These are phyloP conservation scores for Aelia acuminata DNA, from an alignment of 2,888 invertebrate species.

Conservation along the genomic window DNA sequence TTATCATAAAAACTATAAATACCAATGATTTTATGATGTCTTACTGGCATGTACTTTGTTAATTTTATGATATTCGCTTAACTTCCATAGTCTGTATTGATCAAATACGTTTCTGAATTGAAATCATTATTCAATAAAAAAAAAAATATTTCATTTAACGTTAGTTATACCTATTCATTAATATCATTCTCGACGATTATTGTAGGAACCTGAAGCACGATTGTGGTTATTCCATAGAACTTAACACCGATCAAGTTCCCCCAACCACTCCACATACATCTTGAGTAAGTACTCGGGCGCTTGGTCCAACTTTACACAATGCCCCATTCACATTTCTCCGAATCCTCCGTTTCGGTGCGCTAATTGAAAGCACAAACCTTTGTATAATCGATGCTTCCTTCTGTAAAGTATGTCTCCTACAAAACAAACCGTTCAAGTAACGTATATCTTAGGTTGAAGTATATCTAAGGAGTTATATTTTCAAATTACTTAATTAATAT, in stretches of 20 bases:
- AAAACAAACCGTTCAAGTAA: not conserved
- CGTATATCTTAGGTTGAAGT: not conserved
- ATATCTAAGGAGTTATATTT: too few species aligned
- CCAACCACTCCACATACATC: conserved; percentile 19
- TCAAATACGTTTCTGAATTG: too few species aligned
- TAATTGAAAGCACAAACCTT: not conserved
- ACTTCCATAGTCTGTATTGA: too few species aligned
- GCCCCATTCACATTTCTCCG: not conserved
- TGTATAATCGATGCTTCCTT: not conserved
- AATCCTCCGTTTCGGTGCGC: not conserved
- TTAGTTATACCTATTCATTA: not conserved
- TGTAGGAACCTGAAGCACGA: not conserved
- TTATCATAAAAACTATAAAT: too few species aligned
- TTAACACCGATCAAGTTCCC: not conserved
- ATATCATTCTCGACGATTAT: not conserved
- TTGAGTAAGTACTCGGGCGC: not conserved
- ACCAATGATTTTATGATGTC: too few species aligned
- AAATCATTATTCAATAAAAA: too few species aligned
- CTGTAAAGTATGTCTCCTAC: not conserved
- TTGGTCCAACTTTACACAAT: not conserved
- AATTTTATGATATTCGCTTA: too few species aligned
- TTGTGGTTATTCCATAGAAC: not conserved
- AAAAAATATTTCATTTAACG: too few species aligned
- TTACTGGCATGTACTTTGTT: too few species aligned
- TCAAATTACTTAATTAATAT: too few species aligned